These are phyloP conservation scores for Sinhomidia bicolor DNA, from an alignment of 2,888 invertebrate species.

Conservation along the genomic window DNA sequence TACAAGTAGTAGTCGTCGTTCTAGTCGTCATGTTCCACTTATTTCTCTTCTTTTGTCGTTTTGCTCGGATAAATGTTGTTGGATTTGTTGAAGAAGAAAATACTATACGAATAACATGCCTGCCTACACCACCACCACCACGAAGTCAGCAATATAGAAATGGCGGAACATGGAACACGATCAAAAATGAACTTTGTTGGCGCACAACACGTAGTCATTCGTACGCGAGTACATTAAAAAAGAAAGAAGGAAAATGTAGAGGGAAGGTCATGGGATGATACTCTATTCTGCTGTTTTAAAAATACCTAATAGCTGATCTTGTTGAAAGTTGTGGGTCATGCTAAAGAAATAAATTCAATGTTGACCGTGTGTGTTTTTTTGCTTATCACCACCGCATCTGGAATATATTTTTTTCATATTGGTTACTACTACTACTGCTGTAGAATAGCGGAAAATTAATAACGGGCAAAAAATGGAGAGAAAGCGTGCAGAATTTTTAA, in stretches of 20 bases:
- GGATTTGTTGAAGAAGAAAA: background rate
- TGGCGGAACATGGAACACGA: constrained; percentile 6
- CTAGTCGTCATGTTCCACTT: background rate
- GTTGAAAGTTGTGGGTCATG: constrained; percentile 23
- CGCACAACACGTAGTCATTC: background rate
- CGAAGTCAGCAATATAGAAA: too few relatives aligned
- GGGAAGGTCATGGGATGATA: constrained; percentile 33
- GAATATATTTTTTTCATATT: too few relatives aligned
- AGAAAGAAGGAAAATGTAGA: background rate
- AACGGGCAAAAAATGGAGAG: background rate
- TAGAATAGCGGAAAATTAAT: background rate
- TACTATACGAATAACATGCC: too few relatives aligned
- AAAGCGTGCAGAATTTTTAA: background rate
- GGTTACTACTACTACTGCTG: too few relatives aligned
- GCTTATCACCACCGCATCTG: background rate
- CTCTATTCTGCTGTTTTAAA: background rate
- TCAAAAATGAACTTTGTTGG: constrained; percentile 31
- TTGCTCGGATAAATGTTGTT: background rate
- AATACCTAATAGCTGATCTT: background rate
- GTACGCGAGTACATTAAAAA: constrained; percentile 24
- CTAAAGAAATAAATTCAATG: background rate
- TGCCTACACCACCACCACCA: too few relatives aligned
- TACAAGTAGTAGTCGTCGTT: background rate
- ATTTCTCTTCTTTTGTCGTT: background rate
- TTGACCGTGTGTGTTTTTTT: too few relatives aligned